phyloP scores from a whole-genome alignment of 1,140 invertebrate species.

The Subanguina moxae region DNA sequence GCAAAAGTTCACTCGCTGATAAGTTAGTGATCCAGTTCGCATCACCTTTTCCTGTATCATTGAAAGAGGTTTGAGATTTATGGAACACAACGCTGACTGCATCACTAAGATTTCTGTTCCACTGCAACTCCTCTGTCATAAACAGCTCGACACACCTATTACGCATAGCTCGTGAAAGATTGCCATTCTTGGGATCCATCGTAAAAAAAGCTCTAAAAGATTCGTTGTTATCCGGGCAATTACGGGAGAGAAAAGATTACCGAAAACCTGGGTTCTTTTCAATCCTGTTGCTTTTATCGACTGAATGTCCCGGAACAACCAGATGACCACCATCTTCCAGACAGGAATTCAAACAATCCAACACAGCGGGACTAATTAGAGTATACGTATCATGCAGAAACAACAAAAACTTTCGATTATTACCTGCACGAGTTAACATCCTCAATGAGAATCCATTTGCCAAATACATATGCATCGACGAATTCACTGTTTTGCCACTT shows the following conservation, averaged over 20 bases:
- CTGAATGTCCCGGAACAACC: constrained; percentile 79
- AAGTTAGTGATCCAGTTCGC: neutral
- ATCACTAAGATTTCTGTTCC: constrained; percentile 6
- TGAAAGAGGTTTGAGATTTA: neutral
- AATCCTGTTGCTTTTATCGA: constrained; percentile 72
- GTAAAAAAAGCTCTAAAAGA: constrained; percentile 77
- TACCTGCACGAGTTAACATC: constrained; percentile 89
- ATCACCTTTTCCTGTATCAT: no score
- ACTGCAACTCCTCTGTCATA: constrained; percentile 24
- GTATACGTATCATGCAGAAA: neutral
- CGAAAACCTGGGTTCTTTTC: constrained; percentile 81
- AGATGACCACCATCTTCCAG: constrained; percentile 86
- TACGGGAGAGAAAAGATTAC: constrained; percentile 50
- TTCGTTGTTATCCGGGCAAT: neutral
- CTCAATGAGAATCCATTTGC: constrained; percentile 86
- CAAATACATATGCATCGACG: constrained; percentile 77
- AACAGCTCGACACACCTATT: constrained; percentile 92
- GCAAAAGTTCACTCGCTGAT: neutral
- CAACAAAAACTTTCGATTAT: neutral
- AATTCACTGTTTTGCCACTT: constrained; percentile 94
- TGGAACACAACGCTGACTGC: neutral
- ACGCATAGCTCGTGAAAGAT: constrained; percentile 94
- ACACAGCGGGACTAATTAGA: constrained; percentile 73
- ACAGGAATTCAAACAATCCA: constrained; percentile 89
- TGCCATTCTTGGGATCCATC: constrained; percentile 87